Conservation (phyloP, 2,797 vertebrate species). For the Steatocranus sp. region DNA sequence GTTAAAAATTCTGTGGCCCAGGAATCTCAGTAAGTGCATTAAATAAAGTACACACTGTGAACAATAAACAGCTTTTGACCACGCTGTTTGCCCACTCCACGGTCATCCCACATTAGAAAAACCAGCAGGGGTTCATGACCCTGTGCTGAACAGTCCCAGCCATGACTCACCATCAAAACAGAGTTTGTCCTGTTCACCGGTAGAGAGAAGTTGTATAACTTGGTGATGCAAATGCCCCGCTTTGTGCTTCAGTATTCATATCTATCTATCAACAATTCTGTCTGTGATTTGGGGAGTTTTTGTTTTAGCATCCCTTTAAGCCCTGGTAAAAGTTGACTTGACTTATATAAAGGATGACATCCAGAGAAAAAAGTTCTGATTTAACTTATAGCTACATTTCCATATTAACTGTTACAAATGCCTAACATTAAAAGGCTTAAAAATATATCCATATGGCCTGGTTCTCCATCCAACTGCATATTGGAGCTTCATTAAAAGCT, state of each 20-base stretch:
- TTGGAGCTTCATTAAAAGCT: background rate
- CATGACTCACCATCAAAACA: conserved; percentile 53
- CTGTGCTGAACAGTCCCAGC: background rate
- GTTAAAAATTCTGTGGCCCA: background rate
- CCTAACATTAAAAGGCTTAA: rapidly evolving
- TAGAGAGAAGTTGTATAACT: conserved; percentile 28
- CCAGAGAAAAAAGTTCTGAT: background rate
- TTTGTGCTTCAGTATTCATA: background rate
- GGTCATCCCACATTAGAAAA: conserved; percentile 15
- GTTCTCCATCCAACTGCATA: background rate
- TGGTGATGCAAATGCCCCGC: background rate
- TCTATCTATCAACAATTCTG: background rate
- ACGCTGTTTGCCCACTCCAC: background rate
- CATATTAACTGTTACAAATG: background rate
- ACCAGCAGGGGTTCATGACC: background rate
- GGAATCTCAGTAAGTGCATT: background rate
- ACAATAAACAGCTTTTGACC: background rate
- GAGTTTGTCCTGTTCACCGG: background rate
- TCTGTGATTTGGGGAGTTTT: background rate
- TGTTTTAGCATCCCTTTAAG: background rate
- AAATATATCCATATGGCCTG: background rate
- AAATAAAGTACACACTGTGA: background rate
- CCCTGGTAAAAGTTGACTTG: background rate
- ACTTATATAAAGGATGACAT: background rate
- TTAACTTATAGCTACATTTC: background rate